Percentiles rank a stretch among this genome's conserved stretches.
These are phyloP conservation scores for Gastrophysa polygoni DNA, from an alignment of 2,888 invertebrate species.

Conservation along the genomic window DNA sequence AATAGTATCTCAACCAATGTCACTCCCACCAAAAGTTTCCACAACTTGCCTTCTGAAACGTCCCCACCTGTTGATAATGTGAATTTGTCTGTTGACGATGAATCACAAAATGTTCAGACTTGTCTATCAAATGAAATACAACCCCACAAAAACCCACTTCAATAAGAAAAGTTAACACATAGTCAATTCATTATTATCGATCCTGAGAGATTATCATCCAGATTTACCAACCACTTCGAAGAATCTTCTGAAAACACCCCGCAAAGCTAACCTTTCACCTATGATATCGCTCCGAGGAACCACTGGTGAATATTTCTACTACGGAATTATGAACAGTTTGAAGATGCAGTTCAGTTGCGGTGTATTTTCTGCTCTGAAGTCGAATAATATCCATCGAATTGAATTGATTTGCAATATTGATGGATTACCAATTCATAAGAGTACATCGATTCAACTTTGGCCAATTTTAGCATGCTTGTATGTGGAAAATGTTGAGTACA, in stretches of 20 bases:
- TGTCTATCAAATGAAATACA: neutral
- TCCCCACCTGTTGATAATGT: too few relatives aligned
- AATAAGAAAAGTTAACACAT: neutral
- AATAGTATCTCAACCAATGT: too few relatives aligned
- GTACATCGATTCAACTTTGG: neutral
- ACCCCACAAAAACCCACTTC: neutral
- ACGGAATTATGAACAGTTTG: neutral
- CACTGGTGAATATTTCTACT: neutral
- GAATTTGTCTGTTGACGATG: neutral
- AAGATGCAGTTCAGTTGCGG: neutral
- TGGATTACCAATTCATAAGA: neutral
- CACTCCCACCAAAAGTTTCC: too few relatives aligned
- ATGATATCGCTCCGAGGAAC: neutral
- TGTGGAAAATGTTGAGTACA: neutral
- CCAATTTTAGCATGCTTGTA: neutral
- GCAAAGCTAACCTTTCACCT: neutral
- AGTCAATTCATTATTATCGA: neutral
- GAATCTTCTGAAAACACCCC: neutral
- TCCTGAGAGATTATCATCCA: neutral
- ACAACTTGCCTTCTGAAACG: too few relatives aligned
- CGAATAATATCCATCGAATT: neutral
- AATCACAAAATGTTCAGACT: neutral
- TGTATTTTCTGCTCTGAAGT: neutral
- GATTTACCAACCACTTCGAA: neutral
- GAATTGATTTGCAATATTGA: neutral